Base-by-base conservation (phyloP, 2,888 invertebrate species). In the Dynastes tityus region DNA sequence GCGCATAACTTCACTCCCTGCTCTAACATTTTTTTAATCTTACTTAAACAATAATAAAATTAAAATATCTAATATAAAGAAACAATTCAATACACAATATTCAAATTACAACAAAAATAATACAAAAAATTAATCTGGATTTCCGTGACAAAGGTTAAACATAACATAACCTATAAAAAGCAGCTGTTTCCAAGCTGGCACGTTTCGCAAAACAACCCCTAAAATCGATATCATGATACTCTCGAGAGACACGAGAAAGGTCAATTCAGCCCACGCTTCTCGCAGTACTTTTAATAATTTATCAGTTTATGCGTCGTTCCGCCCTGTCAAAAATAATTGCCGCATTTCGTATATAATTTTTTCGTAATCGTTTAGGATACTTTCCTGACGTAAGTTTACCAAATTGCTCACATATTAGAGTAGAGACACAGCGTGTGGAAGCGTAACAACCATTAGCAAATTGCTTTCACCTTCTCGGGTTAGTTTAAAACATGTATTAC, bases 401-500 rank as follows among this genome's bases (percentile, higher is more conserved):
- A 53, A 53, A n/a, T 16, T 53, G 32, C 5, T 32, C 5, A n/a
- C 53, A 53, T 16, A 53, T n/a, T 16, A 13, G 5, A 53, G n/a
- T 16, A 53, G 53, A 53, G 5, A n/a, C 53, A 53, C 53, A 53
- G n/a, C 16, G 16, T 53, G 16, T n/a, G n/a, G 5, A 53, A 53
- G n/a, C 16, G 53, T 53, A 53, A 53, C 53, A 53, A 27, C 61
- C 61, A 61, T 58, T 73, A 16, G 58, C 58, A 61, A 73, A 73
- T 73, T 61, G 73, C 73, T 73, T 73, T 61, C 73, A 45, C 73
- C 73, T 73, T 71, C 70, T 32, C 22, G n/a, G 13, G 68, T 70
- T 70, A 51, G 29, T 70, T 70, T 70, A 70, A 53, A 53, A 16
- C 16, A 13, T 5, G 53, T 53, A 53, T 53, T 53, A 53, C n/a